A percentile compares a stretch with the other conserved stretches of the same genome.
These are phyloP conservation scores for Crambe crambe DNA, from an alignment of 37 sponge, comb jelly and placozoan species.

Conservation along the genomic window DNA sequence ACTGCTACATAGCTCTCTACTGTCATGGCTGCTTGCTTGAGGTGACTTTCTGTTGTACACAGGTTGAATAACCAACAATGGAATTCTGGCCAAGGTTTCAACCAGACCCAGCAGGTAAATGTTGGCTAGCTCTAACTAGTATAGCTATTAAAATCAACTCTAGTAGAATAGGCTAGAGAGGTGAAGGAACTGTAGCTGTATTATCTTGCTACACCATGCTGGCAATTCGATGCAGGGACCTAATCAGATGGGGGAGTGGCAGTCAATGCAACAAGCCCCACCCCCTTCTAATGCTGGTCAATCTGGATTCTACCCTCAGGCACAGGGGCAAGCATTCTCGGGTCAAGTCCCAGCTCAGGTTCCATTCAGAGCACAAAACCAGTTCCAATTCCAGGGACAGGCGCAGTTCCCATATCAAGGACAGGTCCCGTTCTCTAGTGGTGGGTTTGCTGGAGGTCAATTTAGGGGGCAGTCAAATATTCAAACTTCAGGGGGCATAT, in stretches of 20 bases:
- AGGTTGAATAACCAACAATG: slow-evolving; percentile 6
- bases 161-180: background rate
- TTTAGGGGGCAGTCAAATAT: background rate
- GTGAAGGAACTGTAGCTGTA: background rate
- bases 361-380: background rate
- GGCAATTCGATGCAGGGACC: no score
- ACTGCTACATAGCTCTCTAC: no score
- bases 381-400: slow-evolving; percentile 3
- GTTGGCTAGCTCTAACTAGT: background rate
- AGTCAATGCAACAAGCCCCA: slow-evolving; percentile 18
- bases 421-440: background rate
- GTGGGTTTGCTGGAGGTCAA: background rate
- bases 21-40: no score
- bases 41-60: no score
- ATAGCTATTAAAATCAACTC: background rate
- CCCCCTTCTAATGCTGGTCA: no score
- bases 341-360: background rate
- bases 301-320: background rate
- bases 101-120: slow-evolving; percentile 3
- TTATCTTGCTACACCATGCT: no score
- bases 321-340: background rate
- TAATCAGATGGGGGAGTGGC: background rate
- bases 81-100: background rate
- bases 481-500: background rate
- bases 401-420: background rate